Conservation (phyloP, 2,113 vertebrate species). For the Diphyllodes magnificus region DNA sequence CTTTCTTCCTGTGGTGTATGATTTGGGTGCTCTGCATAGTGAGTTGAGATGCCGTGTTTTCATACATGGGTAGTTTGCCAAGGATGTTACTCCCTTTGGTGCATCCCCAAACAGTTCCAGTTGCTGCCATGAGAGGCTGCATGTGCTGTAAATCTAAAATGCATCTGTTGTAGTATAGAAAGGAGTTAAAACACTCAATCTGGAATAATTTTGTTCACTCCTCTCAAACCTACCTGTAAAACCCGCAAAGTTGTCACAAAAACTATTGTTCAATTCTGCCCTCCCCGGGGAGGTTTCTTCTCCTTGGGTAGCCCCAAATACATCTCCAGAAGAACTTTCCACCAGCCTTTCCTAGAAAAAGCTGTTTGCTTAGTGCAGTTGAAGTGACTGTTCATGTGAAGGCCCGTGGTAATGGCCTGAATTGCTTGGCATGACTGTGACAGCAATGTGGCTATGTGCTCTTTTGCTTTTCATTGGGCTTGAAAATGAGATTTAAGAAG, state of each 20-base stretch:
- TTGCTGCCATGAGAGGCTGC: background rate
- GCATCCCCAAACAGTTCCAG: background rate
- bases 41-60: background rate
- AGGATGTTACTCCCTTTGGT: background rate
- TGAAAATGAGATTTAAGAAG: background rate
- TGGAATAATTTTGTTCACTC: background rate
- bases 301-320: background rate
- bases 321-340: background rate
- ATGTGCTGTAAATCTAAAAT: background rate
- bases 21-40: background rate
- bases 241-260: background rate
- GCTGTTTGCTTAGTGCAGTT: background rate
- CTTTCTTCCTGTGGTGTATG: background rate
- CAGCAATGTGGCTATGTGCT: background rate
- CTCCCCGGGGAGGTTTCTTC: background rate
- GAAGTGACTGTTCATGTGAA: background rate
- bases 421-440: background rate
- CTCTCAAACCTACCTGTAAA: background rate
- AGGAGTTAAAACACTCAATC: background rate
- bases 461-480: background rate
- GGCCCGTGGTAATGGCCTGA: rapidly evolving
- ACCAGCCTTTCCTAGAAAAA: background rate
- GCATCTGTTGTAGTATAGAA: background rate
- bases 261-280: background rate
- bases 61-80: background rate